Evolutionary conservation across 1,140 invertebrate genomes (phyloP).

Genomic region (Bombus balteatus): DNA sequence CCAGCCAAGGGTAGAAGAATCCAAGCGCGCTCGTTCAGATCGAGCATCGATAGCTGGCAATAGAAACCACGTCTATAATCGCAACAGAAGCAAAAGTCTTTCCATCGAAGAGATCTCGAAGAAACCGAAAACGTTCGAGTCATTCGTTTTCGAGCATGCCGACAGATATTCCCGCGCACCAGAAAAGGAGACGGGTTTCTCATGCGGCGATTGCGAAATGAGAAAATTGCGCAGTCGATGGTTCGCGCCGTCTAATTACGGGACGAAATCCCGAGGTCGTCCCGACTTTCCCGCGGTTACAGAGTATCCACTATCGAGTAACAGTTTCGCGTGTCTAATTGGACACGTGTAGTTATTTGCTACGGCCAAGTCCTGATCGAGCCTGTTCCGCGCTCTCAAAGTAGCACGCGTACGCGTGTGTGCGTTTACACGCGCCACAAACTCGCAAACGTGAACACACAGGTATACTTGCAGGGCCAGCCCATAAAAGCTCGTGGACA

Average conservation of each 20-base stretch:
- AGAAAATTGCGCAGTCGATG: not conserved
- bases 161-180: not conserved
- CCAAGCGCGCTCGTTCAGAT: too few species aligned
- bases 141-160: not conserved
- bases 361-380: constrained; percentile 43
- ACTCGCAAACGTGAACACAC: not conserved
- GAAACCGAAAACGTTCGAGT: not conserved
- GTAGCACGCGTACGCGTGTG: constrained; percentile 35
- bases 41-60: not conserved
- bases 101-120: not conserved
- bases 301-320: constrained; percentile 47
- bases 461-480: constrained; percentile 20
- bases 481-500: constrained; percentile 68
- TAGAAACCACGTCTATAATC: not conserved
- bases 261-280: constrained; percentile 23
- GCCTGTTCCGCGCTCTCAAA: constrained; percentile 25
- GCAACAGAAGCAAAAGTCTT: not conserved
- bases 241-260: constrained; percentile 42
- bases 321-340: constrained; percentile 77
- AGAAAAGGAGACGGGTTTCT: not conserved
- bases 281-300: not conserved
- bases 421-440: constrained; percentile 38
- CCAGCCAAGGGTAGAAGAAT: not conserved
- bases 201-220: not conserved
- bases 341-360: constrained; percentile 78